phyloP scores from a whole-genome alignment of 2,113 vertebrate species.

The Cairina moschata region DNA sequence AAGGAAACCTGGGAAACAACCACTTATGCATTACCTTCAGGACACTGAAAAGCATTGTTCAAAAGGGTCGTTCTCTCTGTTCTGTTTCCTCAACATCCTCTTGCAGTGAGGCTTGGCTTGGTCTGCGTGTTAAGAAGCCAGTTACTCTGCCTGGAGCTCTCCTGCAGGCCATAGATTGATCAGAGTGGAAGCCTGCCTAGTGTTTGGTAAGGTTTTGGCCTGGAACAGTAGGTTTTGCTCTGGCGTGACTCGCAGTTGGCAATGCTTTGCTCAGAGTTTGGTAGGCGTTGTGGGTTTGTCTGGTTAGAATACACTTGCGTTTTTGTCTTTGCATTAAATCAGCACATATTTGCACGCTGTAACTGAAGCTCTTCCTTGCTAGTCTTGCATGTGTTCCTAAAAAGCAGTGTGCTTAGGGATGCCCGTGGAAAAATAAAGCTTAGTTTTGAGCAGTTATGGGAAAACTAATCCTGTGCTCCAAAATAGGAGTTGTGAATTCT shows the following conservation, averaged over 20 bases:
- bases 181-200: not conserved
- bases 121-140: constrained; percentile 10
- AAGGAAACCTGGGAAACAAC: not conserved
- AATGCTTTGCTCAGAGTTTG: not conserved
- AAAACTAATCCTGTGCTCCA: not conserved
- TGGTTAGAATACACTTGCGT: not conserved
- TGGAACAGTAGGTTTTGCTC: not conserved
- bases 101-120: constrained; percentile 28
- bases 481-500: constrained; percentile 23
- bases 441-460: not conserved
- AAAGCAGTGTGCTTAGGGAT: not conserved
- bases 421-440: not conserved
- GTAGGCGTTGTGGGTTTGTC: not conserved
- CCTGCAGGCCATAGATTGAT: not conserved
- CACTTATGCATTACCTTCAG: not conserved
- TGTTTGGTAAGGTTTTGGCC: not conserved
- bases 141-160: not conserved
- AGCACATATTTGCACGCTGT: not conserved
- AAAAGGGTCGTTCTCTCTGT: not conserved
- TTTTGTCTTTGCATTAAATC: not conserved
- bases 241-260: not conserved
- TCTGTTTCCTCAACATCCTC: not conserved
- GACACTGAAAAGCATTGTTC: not conserved
- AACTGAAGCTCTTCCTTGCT: not conserved
- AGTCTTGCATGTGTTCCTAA: not conserved